These are phyloP conservation scores for Trissoscelio sp. DNA, from an alignment of 2,888 invertebrate genomes.

Conservation along the genomic window DNA sequence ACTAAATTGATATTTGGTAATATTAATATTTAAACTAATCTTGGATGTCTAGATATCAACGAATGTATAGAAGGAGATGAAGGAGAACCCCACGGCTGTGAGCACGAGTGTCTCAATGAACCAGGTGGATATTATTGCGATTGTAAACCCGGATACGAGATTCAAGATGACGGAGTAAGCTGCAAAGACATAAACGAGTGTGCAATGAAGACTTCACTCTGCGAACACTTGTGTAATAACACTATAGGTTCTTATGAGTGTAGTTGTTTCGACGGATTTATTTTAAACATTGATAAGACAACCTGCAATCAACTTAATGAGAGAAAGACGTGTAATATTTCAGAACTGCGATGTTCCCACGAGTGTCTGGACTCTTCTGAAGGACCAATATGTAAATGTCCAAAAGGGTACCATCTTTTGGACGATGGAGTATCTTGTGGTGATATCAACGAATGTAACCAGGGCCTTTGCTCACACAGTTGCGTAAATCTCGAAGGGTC, in stretches of 20 bases:
- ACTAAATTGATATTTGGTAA: no score
- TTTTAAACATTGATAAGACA: slow-evolving; percentile 72
- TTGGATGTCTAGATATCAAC: slow-evolving; percentile 84
- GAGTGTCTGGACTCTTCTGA: slow-evolving; percentile 76
- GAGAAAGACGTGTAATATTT: slow-evolving; percentile 66
- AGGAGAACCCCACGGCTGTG: slow-evolving; percentile 84
- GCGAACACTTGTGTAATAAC: slow-evolving; percentile 78
- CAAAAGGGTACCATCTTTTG: slow-evolving; percentile 83
- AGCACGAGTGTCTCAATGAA: slow-evolving; percentile 84
- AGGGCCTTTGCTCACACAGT: slow-evolving; percentile 84
- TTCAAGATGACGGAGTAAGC: slow-evolving; percentile 77
- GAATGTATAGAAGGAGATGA: slow-evolving; percentile 84
- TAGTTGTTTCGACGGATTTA: slow-evolving; percentile 83
- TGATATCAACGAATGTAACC: slow-evolving; percentile 85
- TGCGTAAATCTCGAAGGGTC: slow-evolving; percentile 85
- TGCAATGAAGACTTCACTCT: slow-evolving; percentile 66
- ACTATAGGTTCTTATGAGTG: slow-evolving; percentile 81
- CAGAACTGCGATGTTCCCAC: slow-evolving; percentile 73
- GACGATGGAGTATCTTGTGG: slow-evolving; percentile 81
- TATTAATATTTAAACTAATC: background rate
- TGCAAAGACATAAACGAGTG: slow-evolving; percentile 82
- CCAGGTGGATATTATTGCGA: slow-evolving; percentile 83
- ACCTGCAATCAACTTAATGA: slow-evolving; percentile 75
- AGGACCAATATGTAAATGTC: slow-evolving; percentile 85
- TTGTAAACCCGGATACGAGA: slow-evolving; percentile 81